phyloP scores from a whole-genome alignment of 2,113 vertebrate species.

The Corythaixoides concolor region DNA sequence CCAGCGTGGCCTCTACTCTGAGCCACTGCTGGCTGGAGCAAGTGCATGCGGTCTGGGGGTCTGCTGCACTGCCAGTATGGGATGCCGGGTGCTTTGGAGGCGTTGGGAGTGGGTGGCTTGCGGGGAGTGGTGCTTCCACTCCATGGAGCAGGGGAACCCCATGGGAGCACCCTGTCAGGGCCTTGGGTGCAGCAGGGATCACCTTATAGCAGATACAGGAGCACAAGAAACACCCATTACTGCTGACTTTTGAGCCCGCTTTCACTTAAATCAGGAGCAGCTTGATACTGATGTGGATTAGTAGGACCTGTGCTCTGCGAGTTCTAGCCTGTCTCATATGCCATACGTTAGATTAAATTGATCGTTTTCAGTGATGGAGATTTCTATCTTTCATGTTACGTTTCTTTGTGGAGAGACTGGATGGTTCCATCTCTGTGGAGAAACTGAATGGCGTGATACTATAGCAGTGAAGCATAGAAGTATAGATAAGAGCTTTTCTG shows the following conservation, averaged over 20 bases:
- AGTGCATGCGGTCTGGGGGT: rapidly evolving
- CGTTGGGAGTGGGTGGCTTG: too few relatives aligned
- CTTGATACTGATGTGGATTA: not conserved
- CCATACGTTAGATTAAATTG: not conserved
- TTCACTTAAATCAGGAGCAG: not conserved
- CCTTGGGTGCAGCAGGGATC: not conserved
- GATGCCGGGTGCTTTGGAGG: not conserved
- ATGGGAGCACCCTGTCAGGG: not conserved
- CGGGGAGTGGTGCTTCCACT: not conserved
- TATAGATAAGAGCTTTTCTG: not conserved
- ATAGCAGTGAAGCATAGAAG: not conserved
- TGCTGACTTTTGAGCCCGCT: not conserved
- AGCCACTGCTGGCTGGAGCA: not conserved
- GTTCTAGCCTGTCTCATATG: not conserved
- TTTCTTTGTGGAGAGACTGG: not conserved
- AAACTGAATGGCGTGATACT: not conserved
- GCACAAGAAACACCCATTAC: not conserved
- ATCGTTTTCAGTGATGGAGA: not conserved
- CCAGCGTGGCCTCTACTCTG: not conserved
- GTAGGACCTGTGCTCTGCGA: not conserved
- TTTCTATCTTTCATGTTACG: not conserved
- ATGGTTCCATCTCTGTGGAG: not conserved
- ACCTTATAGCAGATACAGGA: not conserved
- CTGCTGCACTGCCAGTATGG: rapidly evolving
- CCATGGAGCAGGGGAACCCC: not conserved